Evolutionary conservation across 2,797 vertebrate species (phyloP), one percentile per base, ranked within the genome.

Genomic region (Pteropus rufus): DNA sequence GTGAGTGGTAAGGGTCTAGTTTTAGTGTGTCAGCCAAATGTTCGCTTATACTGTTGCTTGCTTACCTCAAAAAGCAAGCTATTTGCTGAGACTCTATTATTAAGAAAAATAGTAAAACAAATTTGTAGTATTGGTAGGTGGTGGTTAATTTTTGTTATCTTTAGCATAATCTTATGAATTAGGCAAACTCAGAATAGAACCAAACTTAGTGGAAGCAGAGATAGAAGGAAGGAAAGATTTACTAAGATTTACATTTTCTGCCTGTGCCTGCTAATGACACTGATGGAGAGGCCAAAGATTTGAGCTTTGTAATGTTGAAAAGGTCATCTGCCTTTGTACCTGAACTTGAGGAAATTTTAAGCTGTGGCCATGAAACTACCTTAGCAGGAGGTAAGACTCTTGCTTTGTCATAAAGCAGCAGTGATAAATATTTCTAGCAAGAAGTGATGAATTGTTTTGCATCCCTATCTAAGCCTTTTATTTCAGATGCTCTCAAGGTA

Each of bases 401-500:
- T 89, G 24, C 54, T 54, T 79, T 94, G 70, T 96, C 73, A 91
- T 95, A 95, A 97, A 96, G 77, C 81, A 94, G 64, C 88, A 80
- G 79, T 58, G 88, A 90, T 92, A 80, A 85, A 85, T 91, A 76
- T 56, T 80, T 46, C 86, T 89, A 77, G 96, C 69, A 86, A 93
- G 89, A 80, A 73, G 70, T 87, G 69, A 94, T 93, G 80, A 95
- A 94, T 84, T 89, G 64, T 54, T 91, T 91, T 95, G 36, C 79
- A 34, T 94, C 19, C 41, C 69, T 41, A 69, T 82, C 49, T 67
- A 91, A 96, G 79, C 18, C 85, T 95, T 91, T 97, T 96, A 96
- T 95, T 97, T 97, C 81, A 81, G 85, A 83, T 79, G 79, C 89
- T 97, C 79, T 98, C 95, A 95, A 96, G 93, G 95, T 86, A 87